Evolutionary conservation across 2,888 invertebrate species (phyloP).

Genomic region (Luperina nickerlii): DNA sequence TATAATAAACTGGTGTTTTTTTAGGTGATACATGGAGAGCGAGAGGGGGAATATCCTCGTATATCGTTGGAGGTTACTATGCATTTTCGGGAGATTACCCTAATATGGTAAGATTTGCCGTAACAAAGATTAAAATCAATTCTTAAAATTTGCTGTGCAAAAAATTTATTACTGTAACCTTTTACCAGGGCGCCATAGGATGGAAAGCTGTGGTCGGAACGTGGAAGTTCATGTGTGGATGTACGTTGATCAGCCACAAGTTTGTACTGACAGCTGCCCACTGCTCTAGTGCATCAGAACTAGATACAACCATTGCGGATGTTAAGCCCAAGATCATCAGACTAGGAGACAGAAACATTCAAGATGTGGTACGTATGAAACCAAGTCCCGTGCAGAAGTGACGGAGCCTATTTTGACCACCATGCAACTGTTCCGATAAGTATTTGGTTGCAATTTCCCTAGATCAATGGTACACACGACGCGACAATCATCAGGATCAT

Average conservation of each 20-base stretch:
- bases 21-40: conserved; percentile 11
- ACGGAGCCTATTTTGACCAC: neutral
- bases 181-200: conserved; percentile 77
- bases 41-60: conserved; percentile 17
- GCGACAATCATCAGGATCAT: conserved; percentile 71
- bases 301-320: conserved; percentile 69
- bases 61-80: conserved; percentile 39
- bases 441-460: neutral
- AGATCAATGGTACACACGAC: conserved; percentile 42
- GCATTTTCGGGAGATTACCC: conserved; percentile 48
- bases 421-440: neutral
- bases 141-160: neutral
- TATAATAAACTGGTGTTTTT: neutral
- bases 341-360: conserved; percentile 67
- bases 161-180: neutral
- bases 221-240: conserved; percentile 90
- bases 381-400: neutral
- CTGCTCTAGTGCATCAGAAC: conserved; percentile 81
- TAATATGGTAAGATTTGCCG: conserved; percentile 34
- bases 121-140: neutral
- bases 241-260: conserved; percentile 91
- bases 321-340: conserved; percentile 75
- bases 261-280: conserved; percentile 93
- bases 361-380: conserved; percentile 33
- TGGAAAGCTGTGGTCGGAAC: conserved; percentile 71